phyloP scores from a whole-genome alignment of 2,113 vertebrate species.

The Azemiops feae region DNA sequence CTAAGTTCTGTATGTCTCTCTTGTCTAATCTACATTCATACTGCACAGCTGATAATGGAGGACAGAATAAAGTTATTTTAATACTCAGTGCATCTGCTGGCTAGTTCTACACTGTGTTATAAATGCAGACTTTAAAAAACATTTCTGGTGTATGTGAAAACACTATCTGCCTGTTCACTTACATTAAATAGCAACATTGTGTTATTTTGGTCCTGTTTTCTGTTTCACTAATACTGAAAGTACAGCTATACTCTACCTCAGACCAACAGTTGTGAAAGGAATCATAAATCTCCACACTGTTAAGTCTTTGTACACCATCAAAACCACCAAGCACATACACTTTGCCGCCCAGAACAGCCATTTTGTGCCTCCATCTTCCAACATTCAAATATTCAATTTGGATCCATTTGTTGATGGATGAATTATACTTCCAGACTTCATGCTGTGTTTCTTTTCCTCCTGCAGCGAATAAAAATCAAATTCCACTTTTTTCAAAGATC shows the following conservation, averaged over 20 bases:
- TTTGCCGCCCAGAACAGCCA: constrained; percentile 88
- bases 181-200: background rate
- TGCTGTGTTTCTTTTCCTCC: constrained; percentile 96
- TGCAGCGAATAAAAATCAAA: constrained; percentile 48
- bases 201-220: constrained; percentile 12
- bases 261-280: constrained; percentile 96
- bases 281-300: constrained; percentile 90
- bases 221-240: background rate
- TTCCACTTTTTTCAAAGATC: background rate
- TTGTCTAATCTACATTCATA: background rate
- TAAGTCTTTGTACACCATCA: constrained; percentile 85
- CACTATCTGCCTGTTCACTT: background rate
- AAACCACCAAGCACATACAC: constrained; percentile 90
- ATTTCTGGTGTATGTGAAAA: background rate
- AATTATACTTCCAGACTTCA: constrained; percentile 96
- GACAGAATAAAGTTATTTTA: background rate
- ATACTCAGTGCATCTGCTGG: background rate
- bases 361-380: constrained; percentile 96
- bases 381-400: constrained; percentile 85
- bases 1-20: background rate
- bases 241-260: constrained; percentile 72
- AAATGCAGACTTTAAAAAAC: background rate
- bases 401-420: constrained; percentile 97
- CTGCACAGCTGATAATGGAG: background rate
- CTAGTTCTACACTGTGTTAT: background rate